Percentiles rank a stretch among this genome's conserved stretches.
phyloP scores from a whole-genome alignment of 2,113 vertebrate species.

The Brachirus orientalis region DNA sequence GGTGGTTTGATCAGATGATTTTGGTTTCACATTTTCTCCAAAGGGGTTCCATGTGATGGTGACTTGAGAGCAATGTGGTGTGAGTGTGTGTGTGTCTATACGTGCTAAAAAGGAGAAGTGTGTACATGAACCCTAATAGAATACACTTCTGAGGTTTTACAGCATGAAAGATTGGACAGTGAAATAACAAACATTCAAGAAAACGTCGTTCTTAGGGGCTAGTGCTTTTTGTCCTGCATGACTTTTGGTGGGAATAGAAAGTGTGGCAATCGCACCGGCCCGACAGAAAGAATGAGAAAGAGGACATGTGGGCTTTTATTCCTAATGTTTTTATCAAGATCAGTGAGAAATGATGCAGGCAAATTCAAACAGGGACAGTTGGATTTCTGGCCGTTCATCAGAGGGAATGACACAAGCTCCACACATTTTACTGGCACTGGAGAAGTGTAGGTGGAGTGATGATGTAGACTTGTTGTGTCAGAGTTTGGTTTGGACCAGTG shows the following conservation, averaged over 20 bases:
- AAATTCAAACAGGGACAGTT: conserved; percentile 19
- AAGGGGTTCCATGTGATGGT: conserved; percentile 63
- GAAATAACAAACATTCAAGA: neutral
- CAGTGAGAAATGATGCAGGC: conserved; percentile 23
- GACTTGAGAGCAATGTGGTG: conserved; percentile 27
- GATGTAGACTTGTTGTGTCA: conserved; percentile 22
- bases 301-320: neutral
- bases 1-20: conserved; percentile 67
- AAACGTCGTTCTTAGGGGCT: neutral
- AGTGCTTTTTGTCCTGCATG: neutral
- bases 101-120: neutral
- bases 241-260: conserved; percentile 16
- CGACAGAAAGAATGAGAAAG: neutral
- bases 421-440: conserved; percentile 17
- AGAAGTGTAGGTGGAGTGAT: conserved; percentile 5
- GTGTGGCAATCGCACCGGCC: conserved; percentile 1
- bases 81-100: conserved; percentile 11
- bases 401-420: conserved; percentile 26
- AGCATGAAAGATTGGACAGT: conserved; percentile 9
- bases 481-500: conserved; percentile 13
- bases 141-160: conserved; percentile 12
- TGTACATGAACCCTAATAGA: neutral
- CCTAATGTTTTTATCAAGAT: neutral
- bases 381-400: conserved; percentile 20
- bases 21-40: conserved; percentile 31